Percentiles rank a stretch among this genome's conserved stretches.
These are phyloP conservation scores for Otolemur garnettii DNA, from an alignment of 2,113 vertebrate species.

Conservation along the genomic window DNA sequence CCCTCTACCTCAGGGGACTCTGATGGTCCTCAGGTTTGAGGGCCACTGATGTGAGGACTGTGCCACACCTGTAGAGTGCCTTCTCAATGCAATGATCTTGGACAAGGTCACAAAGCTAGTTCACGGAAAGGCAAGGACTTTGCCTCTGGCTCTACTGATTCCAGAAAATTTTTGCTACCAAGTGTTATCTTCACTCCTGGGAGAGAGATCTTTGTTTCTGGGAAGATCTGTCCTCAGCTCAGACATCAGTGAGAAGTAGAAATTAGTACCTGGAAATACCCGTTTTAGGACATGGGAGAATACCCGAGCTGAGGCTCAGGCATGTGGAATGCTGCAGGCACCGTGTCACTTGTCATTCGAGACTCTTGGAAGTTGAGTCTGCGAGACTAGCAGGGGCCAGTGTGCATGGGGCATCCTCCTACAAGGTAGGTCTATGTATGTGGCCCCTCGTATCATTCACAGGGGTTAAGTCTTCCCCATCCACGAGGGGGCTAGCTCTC, in stretches of 20 bases:
- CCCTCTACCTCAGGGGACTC: background rate
- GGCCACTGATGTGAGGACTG: too few species aligned
- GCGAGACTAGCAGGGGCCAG: background rate
- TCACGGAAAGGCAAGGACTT: background rate
- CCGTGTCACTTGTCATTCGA: background rate
- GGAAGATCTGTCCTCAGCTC: background rate
- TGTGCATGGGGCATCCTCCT: fast-evolving
- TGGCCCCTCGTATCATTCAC: fast-evolving
- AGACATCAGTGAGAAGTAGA: background rate
- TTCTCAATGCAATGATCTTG: background rate
- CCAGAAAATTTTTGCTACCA: background rate
- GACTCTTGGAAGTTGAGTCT: background rate
- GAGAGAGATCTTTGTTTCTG: background rate
- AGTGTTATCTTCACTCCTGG: background rate
- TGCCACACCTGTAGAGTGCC: fast-evolving
- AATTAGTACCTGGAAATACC: background rate
- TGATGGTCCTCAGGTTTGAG: background rate
- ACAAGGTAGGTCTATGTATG: fast-evolving
- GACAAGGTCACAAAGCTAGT: background rate
- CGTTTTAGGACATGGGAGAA: background rate
- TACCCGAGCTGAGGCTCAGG: background rate
- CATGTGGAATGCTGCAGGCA: background rate
- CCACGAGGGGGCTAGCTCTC: background rate
- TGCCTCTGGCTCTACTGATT: background rate
- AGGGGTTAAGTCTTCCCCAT: background rate